Percentiles rank a stretch among this genome's conserved stretches.
Evolutionary conservation across 2,888 invertebrate species (phyloP).

Genomic region (Diplazon laetatorius): DNA sequence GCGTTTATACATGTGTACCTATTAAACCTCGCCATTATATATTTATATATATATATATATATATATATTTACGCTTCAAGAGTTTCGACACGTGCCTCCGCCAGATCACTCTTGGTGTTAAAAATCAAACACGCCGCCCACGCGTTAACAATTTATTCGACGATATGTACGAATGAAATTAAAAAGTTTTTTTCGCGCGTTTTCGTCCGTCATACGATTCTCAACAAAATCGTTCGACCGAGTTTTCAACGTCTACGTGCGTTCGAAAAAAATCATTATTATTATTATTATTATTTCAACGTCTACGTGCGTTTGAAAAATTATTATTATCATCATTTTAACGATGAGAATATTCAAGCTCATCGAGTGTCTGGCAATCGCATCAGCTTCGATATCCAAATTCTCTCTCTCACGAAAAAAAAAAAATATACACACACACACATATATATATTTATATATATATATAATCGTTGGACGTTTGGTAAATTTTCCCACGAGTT

Average conservation of each 20-base stretch:
- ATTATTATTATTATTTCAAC: too few relatives aligned
- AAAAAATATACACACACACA: too few relatives aligned
- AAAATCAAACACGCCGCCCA: slow-evolving; percentile 48
- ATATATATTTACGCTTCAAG: slow-evolving; percentile 31
- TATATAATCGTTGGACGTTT: too few relatives aligned
- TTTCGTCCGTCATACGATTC: too few relatives aligned
- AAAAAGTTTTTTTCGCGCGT: too few relatives aligned
- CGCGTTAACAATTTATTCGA: slow-evolving; percentile 4
- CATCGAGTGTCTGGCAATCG: slow-evolving; percentile 52
- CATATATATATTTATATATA: too few relatives aligned
- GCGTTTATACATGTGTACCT: slow-evolving; percentile 10
- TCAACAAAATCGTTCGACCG: slow-evolving; percentile 21
- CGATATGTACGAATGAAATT: slow-evolving; percentile 1
- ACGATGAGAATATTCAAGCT: background rate
- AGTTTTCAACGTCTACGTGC: too few relatives aligned
- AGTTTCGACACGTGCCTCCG: slow-evolving; percentile 56
- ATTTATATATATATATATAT: slow-evolving; percentile 20
- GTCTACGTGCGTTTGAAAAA: too few relatives aligned
- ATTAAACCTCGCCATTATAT: background rate
- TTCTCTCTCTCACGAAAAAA: slow-evolving; percentile 19
- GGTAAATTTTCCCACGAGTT: slow-evolving; percentile 15
- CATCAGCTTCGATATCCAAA: slow-evolving; percentile 34
- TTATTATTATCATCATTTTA: too few relatives aligned
- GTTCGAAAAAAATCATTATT: too few relatives aligned
- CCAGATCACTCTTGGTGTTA: slow-evolving; percentile 35